Percentiles rank a stretch among this genome's conserved stretches.
Evolutionary conservation across 2,888 invertebrate species (phyloP).

Genomic region (Drosophila tripunctata): DNA sequence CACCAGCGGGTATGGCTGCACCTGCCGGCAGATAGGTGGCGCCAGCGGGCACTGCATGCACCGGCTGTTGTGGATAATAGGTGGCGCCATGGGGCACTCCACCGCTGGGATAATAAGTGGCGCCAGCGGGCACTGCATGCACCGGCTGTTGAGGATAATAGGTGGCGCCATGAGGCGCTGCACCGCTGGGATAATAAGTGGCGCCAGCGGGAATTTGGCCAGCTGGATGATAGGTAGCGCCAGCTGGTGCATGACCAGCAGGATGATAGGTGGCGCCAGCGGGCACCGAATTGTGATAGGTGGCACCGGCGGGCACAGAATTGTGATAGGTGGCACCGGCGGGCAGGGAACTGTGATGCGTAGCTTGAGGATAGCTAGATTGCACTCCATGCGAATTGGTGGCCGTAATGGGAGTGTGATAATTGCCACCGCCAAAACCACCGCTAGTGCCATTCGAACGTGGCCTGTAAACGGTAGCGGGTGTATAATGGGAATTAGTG

Average conservation of each 20-base stretch:
- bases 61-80: conserved; percentile 64
- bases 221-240: conserved; percentile 60
- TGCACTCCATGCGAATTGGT: conserved; percentile 73
- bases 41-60: conserved; percentile 72
- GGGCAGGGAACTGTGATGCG: conserved; percentile 62
- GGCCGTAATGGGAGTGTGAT: conserved; percentile 77
- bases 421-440: conserved; percentile 38
- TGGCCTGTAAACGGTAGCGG: conserved; percentile 64
- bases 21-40: conserved; percentile 70
- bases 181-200: conserved; percentile 61
- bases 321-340: conserved; percentile 75
- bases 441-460: conserved; percentile 72
- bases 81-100: conserved; percentile 72
- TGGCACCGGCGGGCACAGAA: conserved; percentile 72
- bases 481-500: conserved; percentile 51
- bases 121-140: conserved; percentile 63
- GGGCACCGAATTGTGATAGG: conserved; percentile 75
- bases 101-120: conserved; percentile 67
- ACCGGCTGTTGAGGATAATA: conserved; percentile 48
- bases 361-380: conserved; percentile 79
- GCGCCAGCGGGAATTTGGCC: conserved; percentile 59
- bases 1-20: too few species aligned
- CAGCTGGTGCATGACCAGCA: conserved; percentile 45
- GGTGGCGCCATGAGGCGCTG: conserved; percentile 63
- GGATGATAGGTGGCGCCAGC: conserved; percentile 63